These are phyloP conservation scores for Lacerta bilineata DNA, from an alignment of 2,797 vertebrate species.

Conservation along the genomic window DNA sequence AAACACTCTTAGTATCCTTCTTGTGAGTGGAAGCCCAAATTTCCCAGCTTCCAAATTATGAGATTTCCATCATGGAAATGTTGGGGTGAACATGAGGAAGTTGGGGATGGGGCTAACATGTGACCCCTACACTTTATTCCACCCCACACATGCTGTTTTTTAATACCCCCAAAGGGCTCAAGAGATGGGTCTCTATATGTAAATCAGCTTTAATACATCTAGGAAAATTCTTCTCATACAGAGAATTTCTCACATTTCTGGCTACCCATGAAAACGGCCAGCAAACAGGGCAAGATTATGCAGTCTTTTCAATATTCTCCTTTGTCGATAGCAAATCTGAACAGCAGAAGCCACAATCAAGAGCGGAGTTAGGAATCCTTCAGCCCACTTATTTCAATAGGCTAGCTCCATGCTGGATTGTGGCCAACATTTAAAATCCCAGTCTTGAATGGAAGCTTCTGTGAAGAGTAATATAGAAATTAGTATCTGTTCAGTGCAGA, in stretches of 20 bases:
- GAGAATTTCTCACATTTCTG: background rate
- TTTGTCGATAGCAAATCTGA: constrained; percentile 8
- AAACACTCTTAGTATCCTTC: no score
- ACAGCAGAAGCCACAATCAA: background rate
- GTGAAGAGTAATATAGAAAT: background rate
- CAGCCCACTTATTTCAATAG: background rate
- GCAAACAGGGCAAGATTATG: background rate
- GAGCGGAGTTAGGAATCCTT: background rate
- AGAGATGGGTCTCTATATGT: background rate
- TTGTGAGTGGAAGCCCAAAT: no score
- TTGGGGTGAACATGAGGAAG: no score
- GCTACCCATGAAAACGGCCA: background rate
- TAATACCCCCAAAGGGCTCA: background rate
- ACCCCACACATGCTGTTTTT: no score
- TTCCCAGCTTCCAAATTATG: no score
- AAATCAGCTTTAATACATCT: background rate
- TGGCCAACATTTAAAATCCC: constrained; percentile 37
- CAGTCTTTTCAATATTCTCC: background rate
- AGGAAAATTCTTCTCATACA: background rate
- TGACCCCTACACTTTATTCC: no score
- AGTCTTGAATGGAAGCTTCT: background rate
- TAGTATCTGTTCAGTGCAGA: constrained; percentile 29
- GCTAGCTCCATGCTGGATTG: background rate
- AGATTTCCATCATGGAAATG: no score
- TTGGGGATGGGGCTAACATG: no score